Evolutionary conservation across 2,888 invertebrate species (phyloP), one percentile per base, ranked within the genome.

Genomic region (Conops quadrifasciatus): DNA sequence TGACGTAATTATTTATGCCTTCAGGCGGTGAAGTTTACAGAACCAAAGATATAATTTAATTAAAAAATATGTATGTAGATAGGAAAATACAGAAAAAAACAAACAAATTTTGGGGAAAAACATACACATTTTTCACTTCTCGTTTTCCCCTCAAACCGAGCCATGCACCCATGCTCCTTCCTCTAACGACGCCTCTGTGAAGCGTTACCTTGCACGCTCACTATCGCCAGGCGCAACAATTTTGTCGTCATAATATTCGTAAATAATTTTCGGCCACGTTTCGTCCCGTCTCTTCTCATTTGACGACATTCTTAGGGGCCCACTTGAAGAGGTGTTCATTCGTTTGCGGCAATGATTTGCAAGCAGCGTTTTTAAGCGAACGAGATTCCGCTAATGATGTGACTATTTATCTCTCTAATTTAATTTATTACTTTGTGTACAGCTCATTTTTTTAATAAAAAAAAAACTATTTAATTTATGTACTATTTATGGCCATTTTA

Each of bases 311-410:
- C 21, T 28, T 58, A 7, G 26, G 26, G 24, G 28, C 28, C 28
- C 15, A 58, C 58, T 24, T 24, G 4, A 58, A 13, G 53, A 56
- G 53, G 53, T 56, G 53, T 56, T 56, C n/a, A 56, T 56, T 56
- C 21, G 53, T 13, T 24, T n/a, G 11, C 19, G 53, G n/a, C 24
- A 5, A 21, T 11, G 11, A 21, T 49, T 49, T 49, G 19, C 1
- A 11, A 2, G 53, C 53, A 3, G n/a, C n/a, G 9, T 24, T 58
- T 28, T 28, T 11, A 24, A 16, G 28, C 28, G 58, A 58, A 58
- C 15, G 15, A 15, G 24, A 58, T 58, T 58, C 16, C 26, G 58
- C 24, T 58, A 58, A 58, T 58, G 26, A 58, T 28, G 24, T 9
- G 26, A 26, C 58, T n/a, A 21, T 24, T 53, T 53, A 15, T 28